A percentile compares a stretch with the other conserved stretches of the same genome.
These are phyloP conservation scores for Helicolenus hilgendorfi DNA, from an alignment of 2,797 vertebrate genomes.

Conservation along the genomic window DNA sequence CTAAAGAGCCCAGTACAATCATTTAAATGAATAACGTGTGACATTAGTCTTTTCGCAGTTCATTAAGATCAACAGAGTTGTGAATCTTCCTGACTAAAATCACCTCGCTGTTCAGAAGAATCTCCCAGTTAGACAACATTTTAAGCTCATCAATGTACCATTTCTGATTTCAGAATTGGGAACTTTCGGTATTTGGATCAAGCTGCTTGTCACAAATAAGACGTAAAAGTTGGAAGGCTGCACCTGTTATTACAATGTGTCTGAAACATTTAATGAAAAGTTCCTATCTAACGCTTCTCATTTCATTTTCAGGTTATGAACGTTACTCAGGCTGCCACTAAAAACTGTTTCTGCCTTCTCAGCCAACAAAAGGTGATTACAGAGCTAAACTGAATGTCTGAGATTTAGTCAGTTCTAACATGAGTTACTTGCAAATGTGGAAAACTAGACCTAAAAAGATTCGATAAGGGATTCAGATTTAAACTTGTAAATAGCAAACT, in stretches of 20 bases:
- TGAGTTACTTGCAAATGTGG: background rate
- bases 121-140: background rate
- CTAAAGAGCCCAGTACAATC: background rate
- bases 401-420: background rate
- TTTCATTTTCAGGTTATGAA: background rate
- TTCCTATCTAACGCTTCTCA: background rate
- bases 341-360: background rate
- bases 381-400: background rate
- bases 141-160: background rate
- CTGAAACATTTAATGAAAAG: background rate
- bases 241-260: background rate
- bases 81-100: background rate
- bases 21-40: background rate
- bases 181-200: no score
- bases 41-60: accelerated
- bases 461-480: background rate
- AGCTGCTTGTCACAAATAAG: no score
- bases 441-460: background rate
- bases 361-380: background rate
- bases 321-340: background rate
- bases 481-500: conserved; percentile 55
- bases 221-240: background rate
- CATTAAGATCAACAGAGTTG: background rate
- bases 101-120: background rate
- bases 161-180: no score